These are phyloP conservation scores for Eudyptes chrysolophus DNA, from an alignment of 2,113 vertebrate species.

Conservation along the genomic window DNA sequence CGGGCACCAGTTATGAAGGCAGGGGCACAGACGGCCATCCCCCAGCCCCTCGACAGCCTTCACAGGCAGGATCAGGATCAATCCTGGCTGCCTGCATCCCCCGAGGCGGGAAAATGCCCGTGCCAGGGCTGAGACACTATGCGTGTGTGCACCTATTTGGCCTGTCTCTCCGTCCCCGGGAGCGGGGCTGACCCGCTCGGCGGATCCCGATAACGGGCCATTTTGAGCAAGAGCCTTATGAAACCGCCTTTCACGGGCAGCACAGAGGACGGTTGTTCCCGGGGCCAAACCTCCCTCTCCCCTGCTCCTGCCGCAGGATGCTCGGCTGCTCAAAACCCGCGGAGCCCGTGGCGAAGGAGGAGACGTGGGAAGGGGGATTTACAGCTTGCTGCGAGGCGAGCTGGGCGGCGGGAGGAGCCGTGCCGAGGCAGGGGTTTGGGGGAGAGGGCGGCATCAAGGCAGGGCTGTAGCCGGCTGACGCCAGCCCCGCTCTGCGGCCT, in stretches of 20 bases:
- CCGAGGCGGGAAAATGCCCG: rapidly evolving
- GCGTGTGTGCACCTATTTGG: not conserved
- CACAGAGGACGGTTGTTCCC: conserved; percentile 63
- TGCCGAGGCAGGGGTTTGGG: not conserved
- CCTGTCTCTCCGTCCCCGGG: not conserved
- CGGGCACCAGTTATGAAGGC: not conserved
- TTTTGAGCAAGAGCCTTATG: conserved; percentile 23
- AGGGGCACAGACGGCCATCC: not conserved
- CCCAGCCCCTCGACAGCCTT: not conserved
- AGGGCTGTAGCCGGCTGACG: conserved; percentile 49
- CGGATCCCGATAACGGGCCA: not conserved
- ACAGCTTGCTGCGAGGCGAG: not conserved
- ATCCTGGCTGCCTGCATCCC: not conserved
- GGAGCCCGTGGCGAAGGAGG: not conserved
- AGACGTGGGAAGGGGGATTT: conserved; percentile 32
- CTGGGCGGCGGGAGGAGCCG: not conserved
- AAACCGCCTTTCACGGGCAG: conserved; percentile 59
- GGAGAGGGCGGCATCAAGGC: conserved; percentile 6
- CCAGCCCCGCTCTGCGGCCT: conserved; percentile 56
- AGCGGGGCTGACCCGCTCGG: not conserved
- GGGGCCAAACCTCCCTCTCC: conserved; percentile 19
- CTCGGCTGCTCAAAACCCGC: not conserved
- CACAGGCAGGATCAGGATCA: not conserved
- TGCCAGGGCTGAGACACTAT: not conserved
- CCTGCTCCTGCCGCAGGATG: not conserved